These are phyloP conservation scores for Patiria miniata DNA, from an alignment of 35 echinoderm and acorn worm genomes.

Conservation along the genomic window DNA sequence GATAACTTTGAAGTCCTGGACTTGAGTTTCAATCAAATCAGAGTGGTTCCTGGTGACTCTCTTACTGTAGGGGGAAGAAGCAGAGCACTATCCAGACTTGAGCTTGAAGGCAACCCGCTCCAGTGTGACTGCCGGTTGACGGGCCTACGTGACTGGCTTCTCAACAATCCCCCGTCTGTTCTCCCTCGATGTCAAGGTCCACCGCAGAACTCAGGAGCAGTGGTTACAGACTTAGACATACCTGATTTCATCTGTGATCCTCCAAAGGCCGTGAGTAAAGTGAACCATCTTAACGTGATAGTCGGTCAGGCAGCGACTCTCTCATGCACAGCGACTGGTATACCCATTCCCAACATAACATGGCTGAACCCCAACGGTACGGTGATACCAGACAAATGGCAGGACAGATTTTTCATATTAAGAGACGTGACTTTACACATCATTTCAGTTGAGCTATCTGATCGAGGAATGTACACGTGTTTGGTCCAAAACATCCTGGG, in stretches of 20 bases:
- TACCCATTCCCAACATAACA: background rate
- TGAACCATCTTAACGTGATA: background rate
- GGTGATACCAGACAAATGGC: background rate
- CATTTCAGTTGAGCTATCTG: background rate
- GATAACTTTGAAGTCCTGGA: background rate
- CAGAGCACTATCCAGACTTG: background rate
- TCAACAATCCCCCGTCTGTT: background rate
- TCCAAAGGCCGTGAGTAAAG: background rate
- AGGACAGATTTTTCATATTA: background rate
- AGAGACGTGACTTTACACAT: background rate
- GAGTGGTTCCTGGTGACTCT: background rate
- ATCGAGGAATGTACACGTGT: slow-evolving; percentile 8
- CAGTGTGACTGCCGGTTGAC: slow-evolving; percentile 12
- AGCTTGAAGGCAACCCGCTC: slow-evolving; percentile 15
- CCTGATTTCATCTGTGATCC: background rate
- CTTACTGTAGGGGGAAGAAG: no score
- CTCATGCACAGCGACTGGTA: background rate
- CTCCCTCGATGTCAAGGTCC: slow-evolving; percentile 1
- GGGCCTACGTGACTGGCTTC: slow-evolving; percentile 7
- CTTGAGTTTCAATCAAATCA: background rate
- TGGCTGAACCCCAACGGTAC: background rate
- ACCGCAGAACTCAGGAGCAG: background rate
- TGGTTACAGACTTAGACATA: background rate
- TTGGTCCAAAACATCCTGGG: background rate
- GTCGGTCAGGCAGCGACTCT: background rate